Evolutionary conservation across 64 coral and sea anemone species (phyloP), one percentile per base, ranked within the genome.

Genomic region (Astreopora myriophthalma): DNA sequence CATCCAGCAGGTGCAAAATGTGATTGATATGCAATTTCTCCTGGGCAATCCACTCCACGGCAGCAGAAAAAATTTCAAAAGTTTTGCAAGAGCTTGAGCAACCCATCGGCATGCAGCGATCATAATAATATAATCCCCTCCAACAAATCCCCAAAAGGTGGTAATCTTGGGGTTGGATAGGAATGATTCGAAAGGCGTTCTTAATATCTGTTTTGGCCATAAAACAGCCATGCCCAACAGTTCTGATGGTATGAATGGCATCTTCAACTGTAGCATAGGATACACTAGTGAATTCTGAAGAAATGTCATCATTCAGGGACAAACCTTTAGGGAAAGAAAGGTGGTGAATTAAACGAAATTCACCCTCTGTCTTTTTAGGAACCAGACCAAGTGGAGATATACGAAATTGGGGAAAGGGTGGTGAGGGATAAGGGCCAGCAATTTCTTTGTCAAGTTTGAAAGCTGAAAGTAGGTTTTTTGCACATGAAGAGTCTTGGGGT

Each of bases 111-210:
- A 89, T 89, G 1, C n/a, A 23, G 16, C 12, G 3, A 39, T 86
- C 57, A 68, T 86, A 86, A 23, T 82, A 82, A 86, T 86, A 34
- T 32, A 67, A 8, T 6, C 63, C 82, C 61, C 35, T 60, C 82
- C 82, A 85, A 34, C 12, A 34, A 29, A 85, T 34, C 16, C 84
- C 84, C 32, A 86, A 31, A 39, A 75, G 71, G 69, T 48, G 16
- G 34, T 88, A 52, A 75, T 88, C 86, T 8, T 24, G 6, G 19
- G 86, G 69, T 17, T 34, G 17, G 14, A 75, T 88, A 16, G 86
- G 86, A 20, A 88, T 88, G 32, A 88, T 75, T 27, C 69, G 69
- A 51, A 88, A 88, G 19, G 86, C 86, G 12, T 44, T 88, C 16
- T 75, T 88, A 30, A 75, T 88, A 33, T 88, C 86, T 20, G 86